phyloP scores from a whole-genome alignment of 1,140 invertebrate genomes.

The Zaprionus lachaisei region DNA sequence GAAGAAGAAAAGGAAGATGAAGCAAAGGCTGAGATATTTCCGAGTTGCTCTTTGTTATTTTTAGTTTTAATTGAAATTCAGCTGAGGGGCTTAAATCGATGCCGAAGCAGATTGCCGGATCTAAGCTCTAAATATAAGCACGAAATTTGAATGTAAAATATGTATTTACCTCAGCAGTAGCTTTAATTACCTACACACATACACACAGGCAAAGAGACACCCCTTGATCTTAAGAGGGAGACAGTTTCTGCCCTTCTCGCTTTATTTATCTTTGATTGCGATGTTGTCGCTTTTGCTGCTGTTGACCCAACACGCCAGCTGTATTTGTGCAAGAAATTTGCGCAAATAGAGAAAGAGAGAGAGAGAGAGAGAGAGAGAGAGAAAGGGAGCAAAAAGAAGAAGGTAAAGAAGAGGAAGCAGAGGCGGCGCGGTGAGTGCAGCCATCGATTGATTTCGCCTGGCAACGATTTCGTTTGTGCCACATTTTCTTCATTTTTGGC shows the following conservation, averaged over 20 bases:
- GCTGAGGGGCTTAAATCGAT: slow-evolving; percentile 42
- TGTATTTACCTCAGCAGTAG: slow-evolving; percentile 28
- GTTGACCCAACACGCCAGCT: slow-evolving; percentile 43
- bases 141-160: slow-evolving; percentile 12
- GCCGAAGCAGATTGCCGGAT: slow-evolving; percentile 23
- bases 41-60: slow-evolving; percentile 48
- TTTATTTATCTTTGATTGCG: slow-evolving; percentile 60
- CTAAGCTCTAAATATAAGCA: background rate
- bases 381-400: background rate
- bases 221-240: background rate
- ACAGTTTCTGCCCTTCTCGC: background rate
- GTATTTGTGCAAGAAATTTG: slow-evolving; percentile 46
- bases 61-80: slow-evolving; percentile 63
- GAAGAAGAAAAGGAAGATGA: slow-evolving; percentile 28
- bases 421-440: slow-evolving; percentile 32
- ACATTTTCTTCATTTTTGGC: slow-evolving; percentile 8
- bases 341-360: slow-evolving; percentile 23
- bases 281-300: slow-evolving; percentile 41
- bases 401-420: too few species aligned
- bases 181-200: slow-evolving; percentile 33
- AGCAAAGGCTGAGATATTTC: slow-evolving; percentile 35
- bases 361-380: background rate
- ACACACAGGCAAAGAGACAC: background rate
- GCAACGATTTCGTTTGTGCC: slow-evolving; percentile 30
- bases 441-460: slow-evolving; percentile 49